These are phyloP conservation scores for Acanthoscelides obtectus DNA, from an alignment of 2,888 invertebrate genomes.

Conservation along the genomic window DNA sequence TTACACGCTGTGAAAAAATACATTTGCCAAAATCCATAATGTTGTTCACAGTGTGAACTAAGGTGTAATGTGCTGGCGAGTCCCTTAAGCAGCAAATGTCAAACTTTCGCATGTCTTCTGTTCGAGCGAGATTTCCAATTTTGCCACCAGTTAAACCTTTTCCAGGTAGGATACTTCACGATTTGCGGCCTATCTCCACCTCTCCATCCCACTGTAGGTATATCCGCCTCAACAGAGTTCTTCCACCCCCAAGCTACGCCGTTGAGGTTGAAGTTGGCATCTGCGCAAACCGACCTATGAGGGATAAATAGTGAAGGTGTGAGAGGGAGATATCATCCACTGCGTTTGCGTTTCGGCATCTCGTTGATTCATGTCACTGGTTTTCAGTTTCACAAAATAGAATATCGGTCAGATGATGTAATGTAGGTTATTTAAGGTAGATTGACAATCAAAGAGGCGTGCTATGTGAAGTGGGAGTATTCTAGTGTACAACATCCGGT, in stretches of 20 bases:
- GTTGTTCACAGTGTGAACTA: too few species aligned
- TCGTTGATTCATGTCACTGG: background rate
- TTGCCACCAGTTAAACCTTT: too few species aligned
- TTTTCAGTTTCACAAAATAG: background rate
- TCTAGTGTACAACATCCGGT: background rate
- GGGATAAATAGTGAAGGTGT: background rate
- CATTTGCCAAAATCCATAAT: too few species aligned
- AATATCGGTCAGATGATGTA: background rate
- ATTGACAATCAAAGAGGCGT: background rate
- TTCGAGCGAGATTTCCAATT: too few species aligned
- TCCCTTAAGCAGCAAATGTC: too few species aligned
- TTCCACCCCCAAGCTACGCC: background rate
- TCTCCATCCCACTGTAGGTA: too few species aligned
- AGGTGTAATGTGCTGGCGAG: too few species aligned
- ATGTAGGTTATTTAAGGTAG: background rate
- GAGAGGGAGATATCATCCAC: background rate
- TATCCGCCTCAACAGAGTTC: background rate
- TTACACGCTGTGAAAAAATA: too few species aligned
- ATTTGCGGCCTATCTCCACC: too few species aligned
- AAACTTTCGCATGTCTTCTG: too few species aligned
- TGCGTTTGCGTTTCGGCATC: background rate
- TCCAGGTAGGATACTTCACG: too few species aligned
- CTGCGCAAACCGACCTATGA: background rate
- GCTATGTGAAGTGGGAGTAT: background rate
- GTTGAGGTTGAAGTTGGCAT: background rate